phyloP scores from a whole-genome alignment of 2,113 vertebrate species.

The Eleginops maclovinus region DNA sequence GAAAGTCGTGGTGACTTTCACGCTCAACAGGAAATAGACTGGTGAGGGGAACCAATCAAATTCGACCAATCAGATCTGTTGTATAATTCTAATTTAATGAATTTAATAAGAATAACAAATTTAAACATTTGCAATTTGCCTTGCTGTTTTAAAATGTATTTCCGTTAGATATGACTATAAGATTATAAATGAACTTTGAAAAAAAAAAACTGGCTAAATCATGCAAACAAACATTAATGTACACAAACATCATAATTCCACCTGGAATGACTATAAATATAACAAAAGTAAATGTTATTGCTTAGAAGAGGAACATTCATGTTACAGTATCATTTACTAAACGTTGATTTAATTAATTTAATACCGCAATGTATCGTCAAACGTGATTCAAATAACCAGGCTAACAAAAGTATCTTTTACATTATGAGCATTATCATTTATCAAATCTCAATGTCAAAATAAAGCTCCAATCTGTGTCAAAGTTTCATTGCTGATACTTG shows the following conservation, averaged over 20 bases:
- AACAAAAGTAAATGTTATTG: background rate
- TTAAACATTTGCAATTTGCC: too few relatives aligned
- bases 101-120: too few relatives aligned
- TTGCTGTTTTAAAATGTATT: too few relatives aligned
- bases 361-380: background rate
- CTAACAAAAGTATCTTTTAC: too few relatives aligned
- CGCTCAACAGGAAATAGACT: too few relatives aligned
- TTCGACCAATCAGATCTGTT: too few relatives aligned
- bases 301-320: background rate
- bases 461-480: background rate
- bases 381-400: background rate
- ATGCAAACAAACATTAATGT: background rate
- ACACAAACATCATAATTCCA: background rate
- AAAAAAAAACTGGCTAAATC: background rate
- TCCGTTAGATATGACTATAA: background rate
- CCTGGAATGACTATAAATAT: background rate
- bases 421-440: background rate
- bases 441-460: background rate
- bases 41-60: too few relatives aligned
- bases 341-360: background rate
- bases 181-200: background rate
- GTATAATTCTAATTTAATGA: too few relatives aligned
- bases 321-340: background rate
- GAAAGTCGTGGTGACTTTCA: too few relatives aligned
- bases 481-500: background rate